phyloP scores from a whole-genome alignment of 2,797 vertebrate genomes.

The Danio choprae region DNA sequence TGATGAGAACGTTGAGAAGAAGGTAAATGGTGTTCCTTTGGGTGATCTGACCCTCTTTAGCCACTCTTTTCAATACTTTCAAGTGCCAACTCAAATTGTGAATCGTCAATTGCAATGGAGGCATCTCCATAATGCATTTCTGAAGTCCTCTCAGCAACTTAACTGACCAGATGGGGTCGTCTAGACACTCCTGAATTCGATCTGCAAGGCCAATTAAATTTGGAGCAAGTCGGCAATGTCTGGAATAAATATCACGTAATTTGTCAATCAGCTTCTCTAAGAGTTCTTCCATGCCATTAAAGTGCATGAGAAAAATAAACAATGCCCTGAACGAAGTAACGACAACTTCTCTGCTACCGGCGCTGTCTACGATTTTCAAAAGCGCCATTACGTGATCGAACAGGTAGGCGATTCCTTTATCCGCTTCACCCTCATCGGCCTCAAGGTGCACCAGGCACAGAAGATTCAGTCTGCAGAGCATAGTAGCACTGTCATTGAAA shows the following conservation, averaged over 20 bases:
- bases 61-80: constrained; percentile 80
- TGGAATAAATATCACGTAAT: constrained; percentile 79
- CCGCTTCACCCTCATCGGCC: constrained; percentile 72
- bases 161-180: constrained; percentile 73
- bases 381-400: constrained; percentile 76
- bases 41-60: constrained; percentile 74
- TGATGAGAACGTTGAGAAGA: constrained; percentile 71
- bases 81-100: constrained; percentile 81
- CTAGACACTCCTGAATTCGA: constrained; percentile 69
- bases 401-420: constrained; percentile 75
- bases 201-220: constrained; percentile 83
- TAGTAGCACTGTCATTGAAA: constrained; percentile 81
- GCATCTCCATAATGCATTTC: constrained; percentile 69
- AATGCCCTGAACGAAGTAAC: constrained; percentile 83
- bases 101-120: constrained; percentile 58
- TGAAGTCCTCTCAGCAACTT: constrained; percentile 75
- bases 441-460: constrained; percentile 84
- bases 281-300: constrained; percentile 71
- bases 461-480: constrained; percentile 84
- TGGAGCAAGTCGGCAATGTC: constrained; percentile 77
- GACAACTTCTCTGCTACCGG: constrained; percentile 71
- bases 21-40: constrained; percentile 76
- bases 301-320: constrained; percentile 82
- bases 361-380: constrained; percentile 74
- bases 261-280: constrained; percentile 67